Conservation (phyloP, 2,888 invertebrate genomes). For the Drosophila multiciliata region DNA sequence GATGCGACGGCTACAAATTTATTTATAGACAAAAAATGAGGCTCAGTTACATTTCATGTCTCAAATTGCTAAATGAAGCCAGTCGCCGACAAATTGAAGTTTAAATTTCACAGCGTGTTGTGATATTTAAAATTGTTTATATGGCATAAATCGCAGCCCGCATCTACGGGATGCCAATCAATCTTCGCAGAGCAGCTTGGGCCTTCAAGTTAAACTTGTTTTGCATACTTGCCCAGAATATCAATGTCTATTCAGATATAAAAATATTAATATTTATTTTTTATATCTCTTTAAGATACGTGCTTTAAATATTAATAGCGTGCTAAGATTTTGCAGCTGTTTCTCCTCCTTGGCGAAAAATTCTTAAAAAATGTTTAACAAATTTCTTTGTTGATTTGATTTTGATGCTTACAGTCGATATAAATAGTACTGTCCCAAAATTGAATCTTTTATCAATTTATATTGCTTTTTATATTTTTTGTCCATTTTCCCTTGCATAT, state of each 20-base stretch:
- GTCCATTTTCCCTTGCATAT: conserved; percentile 4
- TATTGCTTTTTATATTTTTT: background rate
- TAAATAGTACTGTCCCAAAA: conserved; percentile 4
- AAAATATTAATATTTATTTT: conserved; percentile 26
- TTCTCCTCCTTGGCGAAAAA: background rate
- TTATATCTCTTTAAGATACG: conserved; percentile 5
- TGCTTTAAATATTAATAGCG: conserved; percentile 8
- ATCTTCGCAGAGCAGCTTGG: conserved; percentile 9
- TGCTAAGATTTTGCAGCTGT: background rate
- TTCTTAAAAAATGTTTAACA: background rate
- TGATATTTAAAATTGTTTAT: conserved; percentile 13
- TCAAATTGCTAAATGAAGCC: background rate
- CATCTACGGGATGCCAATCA: conserved; percentile 38
- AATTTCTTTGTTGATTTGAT: conserved; percentile 4
- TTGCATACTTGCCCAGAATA: conserved; percentile 18
- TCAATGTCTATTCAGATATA: conserved; percentile 2
- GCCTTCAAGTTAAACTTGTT: conserved; percentile 41
- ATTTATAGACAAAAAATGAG: conserved; percentile 12
- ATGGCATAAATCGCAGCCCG: conserved; percentile 36
- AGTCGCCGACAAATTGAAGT: conserved; percentile 13
- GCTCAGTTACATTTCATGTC: background rate
- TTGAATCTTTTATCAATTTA: conserved; percentile 1
- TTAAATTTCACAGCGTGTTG: conserved; percentile 40
- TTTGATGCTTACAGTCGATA: background rate
- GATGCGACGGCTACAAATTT: background rate